Evolutionary conservation across 2,888 invertebrate species (phyloP).

Genomic region (Tanytarsus gracilentus): DNA sequence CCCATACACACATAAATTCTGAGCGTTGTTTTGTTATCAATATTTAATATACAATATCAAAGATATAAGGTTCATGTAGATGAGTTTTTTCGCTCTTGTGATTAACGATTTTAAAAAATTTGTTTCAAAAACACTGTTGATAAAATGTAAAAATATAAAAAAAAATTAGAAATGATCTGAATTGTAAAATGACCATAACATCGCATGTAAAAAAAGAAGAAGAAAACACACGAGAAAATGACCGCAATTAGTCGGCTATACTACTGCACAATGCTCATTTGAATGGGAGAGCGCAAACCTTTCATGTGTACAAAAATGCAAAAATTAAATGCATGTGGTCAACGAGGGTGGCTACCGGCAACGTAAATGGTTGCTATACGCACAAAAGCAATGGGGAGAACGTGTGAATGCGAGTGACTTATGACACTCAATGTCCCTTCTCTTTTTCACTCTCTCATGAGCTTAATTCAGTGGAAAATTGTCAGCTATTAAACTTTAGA

Average conservation of each 20-base stretch:
- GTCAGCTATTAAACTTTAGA: neutral
- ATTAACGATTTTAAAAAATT: too few relatives aligned
- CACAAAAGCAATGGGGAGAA: neutral
- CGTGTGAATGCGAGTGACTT: conserved; percentile 1
- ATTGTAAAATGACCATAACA: neutral
- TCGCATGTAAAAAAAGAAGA: neutral
- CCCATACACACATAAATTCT: too few relatives aligned
- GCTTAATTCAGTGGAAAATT: conserved; percentile 12
- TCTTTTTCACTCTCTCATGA: neutral
- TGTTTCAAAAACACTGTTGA: too few relatives aligned
- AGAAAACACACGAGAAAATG: neutral
- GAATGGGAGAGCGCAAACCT: neutral
- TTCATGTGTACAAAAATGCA: neutral
- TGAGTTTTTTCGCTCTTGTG: too few relatives aligned
- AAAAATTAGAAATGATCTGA: too few relatives aligned
- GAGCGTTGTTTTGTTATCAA: too few relatives aligned
- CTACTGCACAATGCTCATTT: neutral
- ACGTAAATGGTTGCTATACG: neutral
- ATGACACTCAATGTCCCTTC: conserved; percentile 5
- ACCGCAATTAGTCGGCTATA: conserved; percentile 23
- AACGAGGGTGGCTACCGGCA: neutral
- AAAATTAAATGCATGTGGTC: neutral
- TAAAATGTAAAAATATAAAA: too few relatives aligned
- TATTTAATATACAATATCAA: too few relatives aligned
- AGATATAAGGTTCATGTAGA: too few relatives aligned